A percentile compares a stretch with the other conserved stretches of the same genome.
Evolutionary conservation across 2,797 vertebrate species (phyloP).

Genomic region (Iguana delicatissima): DNA sequence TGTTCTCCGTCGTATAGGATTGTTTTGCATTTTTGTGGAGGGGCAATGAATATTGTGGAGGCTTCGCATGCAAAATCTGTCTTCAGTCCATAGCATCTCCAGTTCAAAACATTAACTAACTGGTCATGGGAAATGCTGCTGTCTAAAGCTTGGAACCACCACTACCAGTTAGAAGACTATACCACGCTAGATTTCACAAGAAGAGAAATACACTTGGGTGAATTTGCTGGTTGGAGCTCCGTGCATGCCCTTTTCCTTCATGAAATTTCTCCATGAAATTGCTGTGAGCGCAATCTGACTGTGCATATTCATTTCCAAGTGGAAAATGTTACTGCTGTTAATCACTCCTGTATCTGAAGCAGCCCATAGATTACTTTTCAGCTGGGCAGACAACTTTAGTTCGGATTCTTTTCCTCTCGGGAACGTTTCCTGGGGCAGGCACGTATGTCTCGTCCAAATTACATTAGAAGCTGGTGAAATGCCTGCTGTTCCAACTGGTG

Average conservation of each 20-base stretch:
- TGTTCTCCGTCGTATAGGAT: background rate
- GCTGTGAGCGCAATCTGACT: background rate
- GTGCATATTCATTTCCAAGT: background rate
- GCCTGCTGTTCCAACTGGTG: background rate
- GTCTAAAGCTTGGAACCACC: background rate
- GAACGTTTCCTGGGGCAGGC: background rate
- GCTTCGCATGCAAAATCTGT: too few species aligned
- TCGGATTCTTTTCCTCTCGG: background rate
- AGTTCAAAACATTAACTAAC: background rate
- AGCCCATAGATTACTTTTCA: background rate
- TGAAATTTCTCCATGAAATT: background rate
- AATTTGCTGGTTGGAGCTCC: background rate
- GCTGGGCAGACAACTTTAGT: background rate
- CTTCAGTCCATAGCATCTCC: background rate
- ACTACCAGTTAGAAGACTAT: background rate
- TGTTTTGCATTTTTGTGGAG: background rate
- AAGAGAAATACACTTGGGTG: background rate
- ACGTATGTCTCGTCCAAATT: background rate
- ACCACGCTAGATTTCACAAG: background rate
- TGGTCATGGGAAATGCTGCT: background rate
- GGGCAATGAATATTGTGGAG: background rate
- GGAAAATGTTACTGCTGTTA: background rate
- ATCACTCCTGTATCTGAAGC: conserved; percentile 13
- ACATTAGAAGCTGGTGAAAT: background rate
- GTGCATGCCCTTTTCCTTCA: too few species aligned